Percentiles rank a stretch among this genome's conserved stretches.
phyloP scores from a whole-genome alignment of 2,797 vertebrate species.

The Gila robusta region DNA sequence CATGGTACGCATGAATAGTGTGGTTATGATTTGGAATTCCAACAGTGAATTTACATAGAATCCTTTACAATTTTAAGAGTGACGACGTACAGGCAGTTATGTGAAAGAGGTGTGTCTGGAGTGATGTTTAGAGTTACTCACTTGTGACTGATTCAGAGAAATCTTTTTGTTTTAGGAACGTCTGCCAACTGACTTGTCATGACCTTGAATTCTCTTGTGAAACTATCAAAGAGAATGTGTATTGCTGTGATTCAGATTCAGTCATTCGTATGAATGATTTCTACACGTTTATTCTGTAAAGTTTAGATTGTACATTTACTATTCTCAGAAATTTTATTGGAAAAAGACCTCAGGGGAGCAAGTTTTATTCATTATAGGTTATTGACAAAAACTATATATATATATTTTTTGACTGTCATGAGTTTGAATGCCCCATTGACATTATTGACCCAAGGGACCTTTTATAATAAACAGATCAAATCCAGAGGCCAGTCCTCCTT shows the following conservation, averaged over 20 bases:
- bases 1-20: background rate
- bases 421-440: background rate
- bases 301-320: background rate
- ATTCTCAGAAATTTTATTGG: slow-evolving; percentile 1
- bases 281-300: background rate
- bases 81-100: background rate
- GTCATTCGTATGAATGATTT: background rate
- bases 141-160: slow-evolving; percentile 18
- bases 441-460: slow-evolving; percentile 9
- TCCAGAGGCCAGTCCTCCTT: background rate
- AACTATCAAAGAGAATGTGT: background rate
- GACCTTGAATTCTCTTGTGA: background rate
- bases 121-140: slow-evolving; percentile 6
- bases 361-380: background rate
- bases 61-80: slow-evolving; percentile 33
- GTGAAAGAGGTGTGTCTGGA: background rate
- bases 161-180: slow-evolving; percentile 5
- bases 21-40: slow-evolving; percentile 3
- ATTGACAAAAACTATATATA: background rate
- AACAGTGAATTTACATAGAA: background rate
- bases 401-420: background rate
- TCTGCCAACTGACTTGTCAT: background rate
- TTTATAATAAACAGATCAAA: background rate
- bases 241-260: background rate
- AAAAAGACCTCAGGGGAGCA: background rate